Evolutionary conservation across 1,140 invertebrate genomes (phyloP), one percentile per base, ranked within the genome.

Genomic region (Chrysoperla carnea): DNA sequence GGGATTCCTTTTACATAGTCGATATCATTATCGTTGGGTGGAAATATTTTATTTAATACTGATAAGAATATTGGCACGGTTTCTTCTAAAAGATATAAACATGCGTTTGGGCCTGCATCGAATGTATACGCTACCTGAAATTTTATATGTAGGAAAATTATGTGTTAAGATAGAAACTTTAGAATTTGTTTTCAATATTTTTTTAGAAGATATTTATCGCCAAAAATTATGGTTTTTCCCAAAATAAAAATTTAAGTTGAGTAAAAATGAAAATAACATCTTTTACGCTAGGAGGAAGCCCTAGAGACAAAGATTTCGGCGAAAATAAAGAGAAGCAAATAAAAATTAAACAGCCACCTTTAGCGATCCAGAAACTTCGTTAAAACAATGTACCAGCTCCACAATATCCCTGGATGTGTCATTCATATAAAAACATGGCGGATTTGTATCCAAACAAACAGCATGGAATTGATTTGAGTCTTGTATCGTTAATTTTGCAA

Each of bases 401-500:
- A 84, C 68, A 39, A 98, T 81, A 29, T 68, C 62, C 55, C 81
- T 75, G 4, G 92, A 96, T 1, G 75, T 67, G 56, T 92, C 82
- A 54, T 84, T 96, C 78, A 96, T 79, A 55, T 98, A 98, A 15
- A 78, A 64, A 60, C 81, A 82, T 1, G 96, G 94, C 6, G 96
- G 96, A 70, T 77, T 94, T 0, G 93, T 90, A 59, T 99, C 95
- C 37, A 92, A 58, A 53, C 87, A 92, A 28, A 91, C 73, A 2
- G 93, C 90, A 70, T 99, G 96, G 52, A 99, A 80, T 61, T 96
- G 87, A 73, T 99, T 99, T 40, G 91, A 96, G 55, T 99, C 96
- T 62, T 79, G 79, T 84, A 99, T 99, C 12, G 92, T 96, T 7
- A 97, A 69, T 60, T 88, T 76, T 27, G 88, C 92, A 73, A 99